Percentiles rank a stretch among this genome's conserved stretches.
Evolutionary conservation across 2,797 vertebrate genomes (phyloP).

Genomic region (Semaprochilodus insignis): DNA sequence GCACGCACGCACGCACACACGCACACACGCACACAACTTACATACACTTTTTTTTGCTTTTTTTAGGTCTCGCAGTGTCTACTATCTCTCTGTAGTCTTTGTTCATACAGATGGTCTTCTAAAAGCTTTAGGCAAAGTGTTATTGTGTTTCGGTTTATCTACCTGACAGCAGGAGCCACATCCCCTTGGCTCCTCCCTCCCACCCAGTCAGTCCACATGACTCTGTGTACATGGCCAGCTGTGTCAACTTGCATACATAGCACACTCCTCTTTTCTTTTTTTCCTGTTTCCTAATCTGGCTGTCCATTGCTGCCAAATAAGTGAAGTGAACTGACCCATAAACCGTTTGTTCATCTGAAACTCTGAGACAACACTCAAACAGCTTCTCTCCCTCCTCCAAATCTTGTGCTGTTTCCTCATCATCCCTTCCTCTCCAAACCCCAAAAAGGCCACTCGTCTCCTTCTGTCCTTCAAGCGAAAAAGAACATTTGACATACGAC

Average conservation of each 20-base stretch:
- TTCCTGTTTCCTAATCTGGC: background rate
- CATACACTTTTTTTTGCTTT: background rate
- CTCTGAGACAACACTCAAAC: slow-evolving; percentile 46
- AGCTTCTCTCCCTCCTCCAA: background rate
- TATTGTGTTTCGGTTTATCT: slow-evolving; percentile 25
- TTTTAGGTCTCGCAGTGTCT: background rate
- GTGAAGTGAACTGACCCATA: slow-evolving; percentile 71
- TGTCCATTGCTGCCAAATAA: slow-evolving; percentile 39
- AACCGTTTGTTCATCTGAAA: slow-evolving; percentile 53
- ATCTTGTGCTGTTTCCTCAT: background rate
- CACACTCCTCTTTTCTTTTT: background rate
- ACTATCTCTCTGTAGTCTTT: background rate
- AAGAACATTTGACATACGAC: slow-evolving; percentile 24
- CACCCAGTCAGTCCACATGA: background rate
- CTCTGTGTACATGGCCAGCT: background rate
- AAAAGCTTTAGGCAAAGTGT: background rate
- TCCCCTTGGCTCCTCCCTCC: background rate
- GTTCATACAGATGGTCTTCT: background rate
- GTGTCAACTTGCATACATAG: slow-evolving; percentile 10
- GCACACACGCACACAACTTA: no score
- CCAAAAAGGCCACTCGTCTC: slow-evolving; percentile 12
- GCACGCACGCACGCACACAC: no score
- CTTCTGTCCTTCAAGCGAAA: background rate
- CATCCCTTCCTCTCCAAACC: background rate
- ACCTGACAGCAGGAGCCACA: background rate